Evolutionary conservation across 2,888 invertebrate species (phyloP).

Genomic region (Cantharis rustica): DNA sequence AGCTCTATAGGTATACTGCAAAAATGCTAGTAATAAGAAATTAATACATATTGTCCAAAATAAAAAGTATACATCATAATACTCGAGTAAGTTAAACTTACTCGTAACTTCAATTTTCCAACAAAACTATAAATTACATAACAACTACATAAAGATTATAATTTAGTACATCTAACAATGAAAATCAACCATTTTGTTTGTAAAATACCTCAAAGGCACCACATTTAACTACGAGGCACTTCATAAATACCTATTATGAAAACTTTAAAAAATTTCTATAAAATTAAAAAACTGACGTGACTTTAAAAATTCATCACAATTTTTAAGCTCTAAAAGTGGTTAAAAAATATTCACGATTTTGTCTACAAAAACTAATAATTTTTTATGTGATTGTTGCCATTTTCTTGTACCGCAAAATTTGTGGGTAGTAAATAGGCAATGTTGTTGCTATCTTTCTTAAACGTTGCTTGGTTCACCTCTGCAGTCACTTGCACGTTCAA

Average conservation of each 20-base stretch:
- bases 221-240: neutral
- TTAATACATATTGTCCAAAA: neutral
- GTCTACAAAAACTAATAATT: constrained; percentile 11
- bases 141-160: neutral
- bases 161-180: neutral
- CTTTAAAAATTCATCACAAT: neutral
- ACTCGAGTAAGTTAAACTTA: neutral
- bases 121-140: neutral
- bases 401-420: constrained; percentile 56
- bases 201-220: neutral
- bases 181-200: neutral
- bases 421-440: constrained; percentile 61
- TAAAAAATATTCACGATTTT: neutral
- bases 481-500: constrained; percentile 65
- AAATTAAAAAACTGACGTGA: neutral
- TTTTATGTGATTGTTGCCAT: constrained; percentile 32
- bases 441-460: constrained; percentile 61
- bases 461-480: constrained; percentile 58
- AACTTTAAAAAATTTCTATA: neutral
- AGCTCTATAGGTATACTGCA: neutral
- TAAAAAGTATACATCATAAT: neutral
- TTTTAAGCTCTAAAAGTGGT: neutral
- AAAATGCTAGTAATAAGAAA: neutral
- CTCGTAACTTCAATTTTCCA: neutral
- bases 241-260: neutral